These are phyloP conservation scores for Cheiracanthium punctorium DNA, from an alignment of 2,888 invertebrate genomes.

Conservation along the genomic window DNA sequence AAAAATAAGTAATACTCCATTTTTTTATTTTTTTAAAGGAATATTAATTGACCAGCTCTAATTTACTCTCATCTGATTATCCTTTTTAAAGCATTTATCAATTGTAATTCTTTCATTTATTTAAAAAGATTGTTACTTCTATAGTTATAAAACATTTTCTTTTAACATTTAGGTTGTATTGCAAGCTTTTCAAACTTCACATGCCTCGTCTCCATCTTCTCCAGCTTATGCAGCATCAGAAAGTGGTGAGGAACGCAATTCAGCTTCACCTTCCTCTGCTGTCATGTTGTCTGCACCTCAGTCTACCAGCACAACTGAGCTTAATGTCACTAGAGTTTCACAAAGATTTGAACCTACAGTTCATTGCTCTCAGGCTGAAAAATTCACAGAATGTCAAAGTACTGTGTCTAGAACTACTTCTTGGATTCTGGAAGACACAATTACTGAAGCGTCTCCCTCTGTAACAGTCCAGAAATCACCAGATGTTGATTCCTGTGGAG, in stretches of 20 bases:
- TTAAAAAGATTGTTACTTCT: too few species aligned
- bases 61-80: too few species aligned
- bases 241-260: constrained; percentile 37
- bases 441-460: constrained; percentile 42
- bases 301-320: constrained; percentile 47
- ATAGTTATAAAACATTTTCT: neutral
- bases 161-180: constrained; percentile 22
- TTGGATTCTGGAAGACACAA: constrained; percentile 56
- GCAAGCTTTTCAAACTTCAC: constrained; percentile 59
- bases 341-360: constrained; percentile 57
- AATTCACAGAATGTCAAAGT: constrained; percentile 53
- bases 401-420: constrained; percentile 54
- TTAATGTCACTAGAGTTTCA: constrained; percentile 40
- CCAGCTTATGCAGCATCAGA: constrained; percentile 37
- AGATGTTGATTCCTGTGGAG: constrained; percentile 45
- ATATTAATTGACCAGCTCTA: too few species aligned
- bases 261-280: constrained; percentile 29
- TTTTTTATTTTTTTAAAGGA: too few species aligned
- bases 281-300: constrained; percentile 55
- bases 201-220: constrained; percentile 33
- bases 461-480: constrained; percentile 48
- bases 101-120: too few species aligned
- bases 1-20: too few species aligned
- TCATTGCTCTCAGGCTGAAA: constrained; percentile 41
- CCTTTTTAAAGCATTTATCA: too few species aligned